Percentiles rank a stretch among this genome's conserved stretches.
Conservation (phyloP, 2,113 vertebrate species). For the Grammomys dolichurus region DNA sequence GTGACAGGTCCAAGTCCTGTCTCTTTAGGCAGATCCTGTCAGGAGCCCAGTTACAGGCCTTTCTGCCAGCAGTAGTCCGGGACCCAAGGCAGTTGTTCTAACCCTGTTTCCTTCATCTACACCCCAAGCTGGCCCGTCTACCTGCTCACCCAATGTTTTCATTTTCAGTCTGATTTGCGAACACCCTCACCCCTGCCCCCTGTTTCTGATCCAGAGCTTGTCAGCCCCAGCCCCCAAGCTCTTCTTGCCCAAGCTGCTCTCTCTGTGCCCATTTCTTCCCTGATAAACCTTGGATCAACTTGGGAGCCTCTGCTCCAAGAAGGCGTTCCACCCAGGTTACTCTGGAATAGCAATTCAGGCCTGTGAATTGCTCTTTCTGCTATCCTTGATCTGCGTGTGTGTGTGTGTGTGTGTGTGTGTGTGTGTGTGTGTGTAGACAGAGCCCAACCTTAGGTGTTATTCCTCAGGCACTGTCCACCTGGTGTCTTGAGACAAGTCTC, state of each 20-base stretch:
- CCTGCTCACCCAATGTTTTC: not conserved
- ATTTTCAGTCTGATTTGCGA: not conserved
- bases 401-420: not conserved
- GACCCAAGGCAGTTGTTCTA: not conserved
- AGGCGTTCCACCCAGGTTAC: not conserved
- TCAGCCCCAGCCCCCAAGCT: not conserved
- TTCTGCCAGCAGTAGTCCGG: not conserved
- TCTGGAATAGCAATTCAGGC: no score
- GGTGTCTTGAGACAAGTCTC: not conserved
- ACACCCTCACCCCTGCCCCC: no score
- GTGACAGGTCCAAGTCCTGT: no score
- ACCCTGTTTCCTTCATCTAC: not conserved
- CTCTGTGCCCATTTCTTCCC: not conserved
- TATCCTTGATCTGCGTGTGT: not conserved
- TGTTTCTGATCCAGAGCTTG: not conserved
- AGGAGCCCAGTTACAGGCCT: no score
- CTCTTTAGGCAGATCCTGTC: no score
- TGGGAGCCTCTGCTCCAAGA: not conserved
- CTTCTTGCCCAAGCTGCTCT: not conserved
- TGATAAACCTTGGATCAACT: not conserved
- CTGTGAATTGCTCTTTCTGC: no score
- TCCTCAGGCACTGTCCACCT: not conserved
- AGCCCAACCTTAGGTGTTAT: not conserved
- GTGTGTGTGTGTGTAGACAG: not conserved
- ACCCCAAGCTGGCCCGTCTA: not conserved